Evolutionary conservation across 2,888 invertebrate species (phyloP).

Genomic region (Hemistola chrysoprasaria): DNA sequence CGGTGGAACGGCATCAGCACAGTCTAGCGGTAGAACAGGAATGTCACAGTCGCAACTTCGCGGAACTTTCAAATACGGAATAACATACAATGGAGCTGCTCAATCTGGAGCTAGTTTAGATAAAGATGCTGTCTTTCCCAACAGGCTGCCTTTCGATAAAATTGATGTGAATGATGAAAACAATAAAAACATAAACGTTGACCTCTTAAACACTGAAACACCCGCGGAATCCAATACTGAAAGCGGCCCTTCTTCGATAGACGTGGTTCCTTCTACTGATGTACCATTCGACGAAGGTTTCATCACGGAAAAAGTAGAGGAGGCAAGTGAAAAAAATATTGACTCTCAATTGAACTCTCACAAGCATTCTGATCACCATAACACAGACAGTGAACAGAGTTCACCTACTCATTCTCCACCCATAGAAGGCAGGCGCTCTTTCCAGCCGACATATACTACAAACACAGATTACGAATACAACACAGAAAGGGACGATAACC

Average conservation of each 20-base stretch:
- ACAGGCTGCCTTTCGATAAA: slow-evolving; percentile 65
- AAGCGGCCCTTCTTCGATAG: slow-evolving; percentile 14
- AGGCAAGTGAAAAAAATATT: slow-evolving; percentile 30
- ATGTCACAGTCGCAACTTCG: slow-evolving; percentile 92
- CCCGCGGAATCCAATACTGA: slow-evolving; percentile 27
- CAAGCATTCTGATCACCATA: slow-evolving; percentile 67
- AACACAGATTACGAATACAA: slow-evolving; percentile 63
- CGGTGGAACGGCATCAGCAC: slow-evolving; percentile 90
- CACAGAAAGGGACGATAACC: slow-evolving; percentile 59
- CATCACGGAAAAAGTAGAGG: slow-evolving; percentile 35
- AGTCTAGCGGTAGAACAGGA: slow-evolving; percentile 88
- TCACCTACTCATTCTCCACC: slow-evolving; percentile 41
- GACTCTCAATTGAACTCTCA: slow-evolving; percentile 51
- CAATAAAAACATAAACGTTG: slow-evolving; percentile 64
- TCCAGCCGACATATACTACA: slow-evolving; percentile 51
- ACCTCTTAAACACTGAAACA: slow-evolving; percentile 41
- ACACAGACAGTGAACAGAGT: slow-evolving; percentile 32
- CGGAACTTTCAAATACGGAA: slow-evolving; percentile 90
- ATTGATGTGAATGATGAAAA: slow-evolving; percentile 68
- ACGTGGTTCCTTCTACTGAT: slow-evolving; percentile 31
- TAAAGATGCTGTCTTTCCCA: slow-evolving; percentile 75
- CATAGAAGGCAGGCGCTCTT: slow-evolving; percentile 59
- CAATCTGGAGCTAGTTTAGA: slow-evolving; percentile 90
- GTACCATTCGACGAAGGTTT: slow-evolving; percentile 29
- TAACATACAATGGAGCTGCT: slow-evolving; percentile 90